These are phyloP conservation scores for Aldabrachelys gigantea DNA, from an alignment of 2,113 vertebrate genomes.

Conservation along the genomic window DNA sequence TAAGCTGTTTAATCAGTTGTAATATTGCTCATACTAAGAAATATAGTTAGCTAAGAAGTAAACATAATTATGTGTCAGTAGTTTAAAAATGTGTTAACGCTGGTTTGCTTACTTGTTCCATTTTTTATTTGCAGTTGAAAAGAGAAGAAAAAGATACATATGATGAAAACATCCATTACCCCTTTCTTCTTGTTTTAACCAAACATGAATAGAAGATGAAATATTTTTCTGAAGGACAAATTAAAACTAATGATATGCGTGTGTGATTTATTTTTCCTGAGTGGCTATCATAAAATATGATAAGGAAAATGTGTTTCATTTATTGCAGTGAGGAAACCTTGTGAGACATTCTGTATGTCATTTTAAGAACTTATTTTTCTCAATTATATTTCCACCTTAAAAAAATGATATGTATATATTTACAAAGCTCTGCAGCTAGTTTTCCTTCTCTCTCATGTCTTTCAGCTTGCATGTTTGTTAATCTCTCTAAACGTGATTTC, in stretches of 20 bases:
- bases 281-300: not conserved
- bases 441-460: constrained; percentile 32
- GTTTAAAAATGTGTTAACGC: constrained; percentile 46
- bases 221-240: constrained; percentile 19
- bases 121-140: constrained; percentile 89
- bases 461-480: constrained; percentile 37
- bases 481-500: constrained; percentile 21
- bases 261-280: not conserved
- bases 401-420: not conserved
- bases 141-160: constrained; percentile 88
- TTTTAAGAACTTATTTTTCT: constrained; percentile 15
- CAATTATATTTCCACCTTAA: not conserved
- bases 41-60: constrained; percentile 10
- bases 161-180: constrained; percentile 96
- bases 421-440: constrained; percentile 16
- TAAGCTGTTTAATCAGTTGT: constrained; percentile 28
- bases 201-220: constrained; percentile 77
- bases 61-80: not conserved
- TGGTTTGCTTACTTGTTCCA: constrained; percentile 46
- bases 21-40: not conserved
- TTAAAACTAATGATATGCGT: not conserved
- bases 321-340: not conserved
- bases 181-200: constrained; percentile 89
- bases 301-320: constrained; percentile 2
- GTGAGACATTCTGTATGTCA: not conserved